phyloP scores from a whole-genome alignment of 2,888 invertebrate species.

The Drosophila neonasuta region DNA sequence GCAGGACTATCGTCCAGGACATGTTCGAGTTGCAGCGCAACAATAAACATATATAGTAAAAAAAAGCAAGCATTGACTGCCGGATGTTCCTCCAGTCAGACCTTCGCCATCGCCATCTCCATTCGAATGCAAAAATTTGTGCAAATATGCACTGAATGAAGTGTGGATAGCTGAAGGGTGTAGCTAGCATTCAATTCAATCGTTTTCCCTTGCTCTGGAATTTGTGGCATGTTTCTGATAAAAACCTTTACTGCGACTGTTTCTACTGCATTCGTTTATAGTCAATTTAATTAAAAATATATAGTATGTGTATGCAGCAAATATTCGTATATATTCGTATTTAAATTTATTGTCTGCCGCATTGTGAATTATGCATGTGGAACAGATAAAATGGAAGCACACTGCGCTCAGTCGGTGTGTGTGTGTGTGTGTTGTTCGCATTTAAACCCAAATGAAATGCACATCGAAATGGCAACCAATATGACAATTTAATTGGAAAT shows the following conservation, averaged over 20 bases:
- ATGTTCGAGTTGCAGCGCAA: conserved; percentile 63
- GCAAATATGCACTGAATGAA: conserved; percentile 29
- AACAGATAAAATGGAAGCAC: conserved; percentile 15
- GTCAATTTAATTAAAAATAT: conserved; percentile 52
- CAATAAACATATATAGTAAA: conserved; percentile 38
- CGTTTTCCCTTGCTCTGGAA: conserved; percentile 18
- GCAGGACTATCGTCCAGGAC: conserved; percentile 48
- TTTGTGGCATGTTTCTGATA: conserved; percentile 58
- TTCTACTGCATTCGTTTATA: conserved; percentile 23
- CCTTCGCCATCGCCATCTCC: conserved; percentile 1
- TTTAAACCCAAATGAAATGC: conserved; percentile 1
- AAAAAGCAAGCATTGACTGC: conserved; percentile 10
- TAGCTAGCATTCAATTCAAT: conserved; percentile 12
- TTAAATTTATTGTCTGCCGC: conserved; percentile 17
- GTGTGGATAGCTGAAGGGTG: background rate
- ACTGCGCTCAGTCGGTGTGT: background rate
- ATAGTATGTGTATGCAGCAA: conserved; percentile 7
- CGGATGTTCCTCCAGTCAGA: conserved; percentile 51
- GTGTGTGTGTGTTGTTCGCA: background rate
- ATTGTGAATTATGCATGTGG: conserved; percentile 31
- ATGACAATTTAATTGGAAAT: conserved; percentile 14
- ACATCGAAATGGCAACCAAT: background rate
- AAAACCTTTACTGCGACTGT: conserved; percentile 20
- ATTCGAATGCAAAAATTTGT: conserved; percentile 11
- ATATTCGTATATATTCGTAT: conserved; percentile 15